Percentiles rank a stretch among this genome's conserved stretches.
These are phyloP conservation scores for Charanyca ferruginea DNA, from an alignment of 2,888 invertebrate species.

Conservation along the genomic window DNA sequence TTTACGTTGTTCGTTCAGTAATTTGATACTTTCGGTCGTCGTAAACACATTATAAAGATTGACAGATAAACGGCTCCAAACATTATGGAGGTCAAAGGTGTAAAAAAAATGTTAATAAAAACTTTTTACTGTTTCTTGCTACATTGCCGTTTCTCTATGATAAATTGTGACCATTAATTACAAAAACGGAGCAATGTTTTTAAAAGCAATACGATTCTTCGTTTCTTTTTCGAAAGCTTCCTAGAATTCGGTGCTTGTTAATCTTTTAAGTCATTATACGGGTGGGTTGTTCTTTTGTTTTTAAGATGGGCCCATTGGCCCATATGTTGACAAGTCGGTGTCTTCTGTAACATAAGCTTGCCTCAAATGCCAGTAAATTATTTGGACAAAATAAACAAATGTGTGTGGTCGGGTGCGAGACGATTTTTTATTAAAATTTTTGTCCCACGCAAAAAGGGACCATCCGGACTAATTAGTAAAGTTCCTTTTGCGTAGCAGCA, in stretches of 20 bases:
- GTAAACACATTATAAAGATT: slow-evolving; percentile 60
- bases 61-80: slow-evolving; percentile 76
- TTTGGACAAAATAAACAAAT: slow-evolving; percentile 66
- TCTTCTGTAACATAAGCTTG: slow-evolving; percentile 43
- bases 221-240: slow-evolving; percentile 39
- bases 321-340: slow-evolving; percentile 59
- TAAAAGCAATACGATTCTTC: slow-evolving; percentile 36
- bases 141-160: slow-evolving; percentile 34
- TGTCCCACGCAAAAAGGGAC: neutral
- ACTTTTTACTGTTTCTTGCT: slow-evolving; percentile 25
- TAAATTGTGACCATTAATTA: slow-evolving; percentile 43
- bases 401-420: slow-evolving; percentile 64
- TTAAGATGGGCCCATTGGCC: slow-evolving; percentile 51
- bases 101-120: slow-evolving; percentile 25
- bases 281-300: slow-evolving; percentile 57
- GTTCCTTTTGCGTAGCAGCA: neutral
- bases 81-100: slow-evolving; percentile 67
- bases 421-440: slow-evolving; percentile 16
- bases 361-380: slow-evolving; percentile 58
- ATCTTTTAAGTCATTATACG: slow-evolving; percentile 45
- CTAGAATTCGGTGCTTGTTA: slow-evolving; percentile 42
- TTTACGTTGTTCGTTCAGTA: slow-evolving; percentile 60
- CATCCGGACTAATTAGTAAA: slow-evolving; percentile 11
- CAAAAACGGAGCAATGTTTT: slow-evolving; percentile 18
- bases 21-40: slow-evolving; percentile 73